These are phyloP conservation scores for Melanotaenia duboulayi DNA, from an alignment of 2,113 vertebrate genomes.

Conservation along the genomic window DNA sequence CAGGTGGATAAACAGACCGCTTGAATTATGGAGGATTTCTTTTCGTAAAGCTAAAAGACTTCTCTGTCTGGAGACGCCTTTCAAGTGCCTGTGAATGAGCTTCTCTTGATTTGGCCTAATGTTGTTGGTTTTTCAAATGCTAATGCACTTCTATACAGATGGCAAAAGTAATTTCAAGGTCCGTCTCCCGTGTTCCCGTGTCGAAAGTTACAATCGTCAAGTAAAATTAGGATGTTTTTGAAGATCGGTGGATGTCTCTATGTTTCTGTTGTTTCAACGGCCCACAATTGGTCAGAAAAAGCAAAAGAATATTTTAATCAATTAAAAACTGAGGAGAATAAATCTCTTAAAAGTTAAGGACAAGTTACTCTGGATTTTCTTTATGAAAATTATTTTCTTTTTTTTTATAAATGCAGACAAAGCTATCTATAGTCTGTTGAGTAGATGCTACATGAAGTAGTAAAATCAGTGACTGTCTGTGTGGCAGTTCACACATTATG, in stretches of 20 bases:
- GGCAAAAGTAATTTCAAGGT: slow-evolving; percentile 76
- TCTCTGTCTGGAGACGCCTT: slow-evolving; percentile 44
- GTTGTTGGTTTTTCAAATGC: slow-evolving; percentile 73
- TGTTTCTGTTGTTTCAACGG: slow-evolving; percentile 22
- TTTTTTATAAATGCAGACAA: slow-evolving; percentile 18
- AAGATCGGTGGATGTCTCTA: slow-evolving; percentile 36
- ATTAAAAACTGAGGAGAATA: no score
- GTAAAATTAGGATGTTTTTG: slow-evolving; percentile 52
- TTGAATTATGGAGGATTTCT: slow-evolving; percentile 53
- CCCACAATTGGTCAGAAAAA: neutral
- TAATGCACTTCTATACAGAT: slow-evolving; percentile 71
- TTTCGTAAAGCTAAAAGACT: slow-evolving; percentile 17
- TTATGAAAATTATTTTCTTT: neutral
- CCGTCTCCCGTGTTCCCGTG: slow-evolving; percentile 53
- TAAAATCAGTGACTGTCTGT: slow-evolving; percentile 34
- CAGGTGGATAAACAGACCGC: slow-evolving; percentile 72
- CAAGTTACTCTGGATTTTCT: neutral
- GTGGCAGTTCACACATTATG: neutral
- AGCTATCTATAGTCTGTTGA: neutral
- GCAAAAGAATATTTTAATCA: no score
- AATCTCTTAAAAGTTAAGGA: neutral
- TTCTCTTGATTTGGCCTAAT: slow-evolving; percentile 60
- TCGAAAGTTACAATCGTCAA: slow-evolving; percentile 60
- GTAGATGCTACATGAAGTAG: slow-evolving; percentile 1
- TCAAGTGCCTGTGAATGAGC: slow-evolving; percentile 63